phyloP scores from a whole-genome alignment of 2,888 invertebrate species.

The Smittia sp. region DNA sequence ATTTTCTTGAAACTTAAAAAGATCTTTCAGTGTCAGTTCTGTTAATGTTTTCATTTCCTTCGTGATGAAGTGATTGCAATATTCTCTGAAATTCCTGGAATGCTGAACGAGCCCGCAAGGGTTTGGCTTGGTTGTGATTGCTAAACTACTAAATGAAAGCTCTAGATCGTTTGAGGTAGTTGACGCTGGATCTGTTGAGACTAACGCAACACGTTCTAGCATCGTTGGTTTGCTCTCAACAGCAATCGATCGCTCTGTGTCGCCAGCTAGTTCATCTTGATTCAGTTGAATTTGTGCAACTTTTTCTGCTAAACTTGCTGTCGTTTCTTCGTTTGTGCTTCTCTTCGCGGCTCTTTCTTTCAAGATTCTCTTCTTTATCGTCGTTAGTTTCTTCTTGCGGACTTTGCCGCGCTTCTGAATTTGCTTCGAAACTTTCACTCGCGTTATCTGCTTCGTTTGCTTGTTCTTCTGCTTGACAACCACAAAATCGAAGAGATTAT shows the following conservation, averaged over 20 bases:
- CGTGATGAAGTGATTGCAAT: conserved; percentile 24
- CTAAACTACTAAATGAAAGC: too few species aligned
- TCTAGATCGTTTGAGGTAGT: not conserved
- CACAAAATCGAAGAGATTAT: conserved; percentile 24
- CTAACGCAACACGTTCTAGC: too few species aligned
- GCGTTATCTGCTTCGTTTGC: not conserved
- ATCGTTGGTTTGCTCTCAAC: not conserved
- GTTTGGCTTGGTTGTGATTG: too few species aligned
- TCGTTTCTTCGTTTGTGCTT: not conserved
- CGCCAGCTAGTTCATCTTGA: not conserved
- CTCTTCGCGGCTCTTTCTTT: not conserved
- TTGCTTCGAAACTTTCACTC: conserved; percentile 23
- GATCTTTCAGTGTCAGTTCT: not conserved
- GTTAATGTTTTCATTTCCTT: conserved; percentile 16
- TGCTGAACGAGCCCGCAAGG: not conserved
- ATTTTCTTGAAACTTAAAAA: conserved; percentile 32
- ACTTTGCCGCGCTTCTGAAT: conserved; percentile 19
- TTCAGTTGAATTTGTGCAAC: not conserved
- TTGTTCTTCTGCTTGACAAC: conserved; percentile 27
- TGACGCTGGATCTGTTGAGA: not conserved
- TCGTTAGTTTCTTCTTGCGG: conserved; percentile 20
- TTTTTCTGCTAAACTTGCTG: not conserved
- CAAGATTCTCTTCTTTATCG: conserved; percentile 25
- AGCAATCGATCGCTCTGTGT: not conserved
- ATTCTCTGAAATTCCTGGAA: conserved; percentile 34